These are phyloP conservation scores for Resseliella maxima DNA, from an alignment of 2,888 invertebrate genomes.

Conservation along the genomic window DNA sequence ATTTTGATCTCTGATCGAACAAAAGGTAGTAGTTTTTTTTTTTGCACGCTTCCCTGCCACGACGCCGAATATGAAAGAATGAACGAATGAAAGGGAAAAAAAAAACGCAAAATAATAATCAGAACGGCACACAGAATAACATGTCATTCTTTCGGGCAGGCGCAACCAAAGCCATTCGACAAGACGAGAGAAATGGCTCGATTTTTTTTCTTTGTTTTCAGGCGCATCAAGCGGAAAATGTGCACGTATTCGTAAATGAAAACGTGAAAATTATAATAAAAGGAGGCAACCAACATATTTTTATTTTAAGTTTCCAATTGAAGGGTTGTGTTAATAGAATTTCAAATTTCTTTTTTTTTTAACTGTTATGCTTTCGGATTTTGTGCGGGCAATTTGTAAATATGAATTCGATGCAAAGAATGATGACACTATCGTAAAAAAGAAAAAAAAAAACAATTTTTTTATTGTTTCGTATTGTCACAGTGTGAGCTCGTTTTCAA, in stretches of 20 bases:
- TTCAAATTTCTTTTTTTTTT: background rate
- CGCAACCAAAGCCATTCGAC: background rate
- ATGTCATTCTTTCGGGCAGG: slow-evolving; percentile 10
- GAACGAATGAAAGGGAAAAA: background rate
- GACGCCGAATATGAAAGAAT: slow-evolving; percentile 4
- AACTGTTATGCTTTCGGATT: slow-evolving; percentile 2
- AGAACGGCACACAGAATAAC: slow-evolving; percentile 14
- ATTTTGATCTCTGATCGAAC: slow-evolving; percentile 39
- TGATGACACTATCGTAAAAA: background rate
- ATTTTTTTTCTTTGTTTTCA: background rate
- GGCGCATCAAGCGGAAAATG: slow-evolving; percentile 46
- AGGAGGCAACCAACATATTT: slow-evolving; percentile 25
- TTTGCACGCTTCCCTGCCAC: slow-evolving; percentile 46
- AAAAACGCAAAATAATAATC: slow-evolving; percentile 8
- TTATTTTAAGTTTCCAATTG: background rate
- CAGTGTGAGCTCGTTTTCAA: slow-evolving; percentile 4
- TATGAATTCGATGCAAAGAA: background rate
- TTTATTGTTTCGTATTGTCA: background rate
- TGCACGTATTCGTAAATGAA: slow-evolving; percentile 32
- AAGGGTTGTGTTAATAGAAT: slow-evolving; percentile 54
- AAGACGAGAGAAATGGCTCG: background rate
- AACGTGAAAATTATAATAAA: slow-evolving; percentile 43
- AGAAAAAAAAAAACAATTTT: background rate
- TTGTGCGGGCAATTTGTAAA: slow-evolving; percentile 53
- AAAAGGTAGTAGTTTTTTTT: slow-evolving; percentile 49